Evolutionary conservation across 2,113 vertebrate species (phyloP).

Genomic region (Micromys minutus): DNA sequence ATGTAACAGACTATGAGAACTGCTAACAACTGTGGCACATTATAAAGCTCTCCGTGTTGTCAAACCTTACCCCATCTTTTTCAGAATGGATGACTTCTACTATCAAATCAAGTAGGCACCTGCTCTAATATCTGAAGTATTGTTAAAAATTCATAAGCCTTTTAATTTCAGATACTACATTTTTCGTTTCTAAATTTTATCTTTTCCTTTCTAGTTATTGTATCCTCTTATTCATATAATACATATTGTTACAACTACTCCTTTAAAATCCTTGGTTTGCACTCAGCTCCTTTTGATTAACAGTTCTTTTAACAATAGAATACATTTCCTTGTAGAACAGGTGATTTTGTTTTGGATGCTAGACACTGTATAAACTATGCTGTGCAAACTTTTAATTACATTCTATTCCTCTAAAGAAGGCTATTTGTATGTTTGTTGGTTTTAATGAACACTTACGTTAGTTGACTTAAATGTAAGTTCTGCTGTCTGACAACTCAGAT

Average conservation of each 20-base stretch:
- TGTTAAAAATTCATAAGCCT: background rate
- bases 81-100: background rate
- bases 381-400: background rate
- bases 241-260: background rate
- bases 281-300: background rate
- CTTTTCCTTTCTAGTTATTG: background rate
- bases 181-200: conserved; percentile 19
- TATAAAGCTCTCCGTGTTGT: background rate
- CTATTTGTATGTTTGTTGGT: background rate
- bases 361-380: background rate
- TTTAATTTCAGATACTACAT: background rate
- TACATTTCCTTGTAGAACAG: background rate
- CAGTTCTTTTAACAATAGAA: background rate
- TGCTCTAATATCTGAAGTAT: background rate
- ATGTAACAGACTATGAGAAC: background rate
- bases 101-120: too few relatives aligned
- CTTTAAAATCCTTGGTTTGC: background rate
- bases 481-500: background rate
- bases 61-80: background rate
- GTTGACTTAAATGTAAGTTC: background rate
- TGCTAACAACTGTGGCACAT: background rate
- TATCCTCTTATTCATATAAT: background rate
- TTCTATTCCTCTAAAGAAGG: background rate
- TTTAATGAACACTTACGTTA: background rate
- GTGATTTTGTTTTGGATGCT: background rate